phyloP scores from a whole-genome alignment of 23 tunicate genomes.

The Pegea sp. region DNA sequence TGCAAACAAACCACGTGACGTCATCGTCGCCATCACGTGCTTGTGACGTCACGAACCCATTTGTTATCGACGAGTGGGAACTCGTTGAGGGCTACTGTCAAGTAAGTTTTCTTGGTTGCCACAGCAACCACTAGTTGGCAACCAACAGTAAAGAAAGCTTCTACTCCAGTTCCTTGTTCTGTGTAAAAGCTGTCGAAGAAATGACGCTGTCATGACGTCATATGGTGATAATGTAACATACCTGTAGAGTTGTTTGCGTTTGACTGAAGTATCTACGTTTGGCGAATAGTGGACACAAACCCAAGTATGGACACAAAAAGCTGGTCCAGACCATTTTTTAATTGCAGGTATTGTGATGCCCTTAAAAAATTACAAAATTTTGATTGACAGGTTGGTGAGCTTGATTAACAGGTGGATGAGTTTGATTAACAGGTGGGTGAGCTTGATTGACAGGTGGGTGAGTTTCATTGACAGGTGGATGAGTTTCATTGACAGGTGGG shows the following conservation, averaged over 20 bases:
- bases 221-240: background rate
- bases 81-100: conserved; percentile 57
- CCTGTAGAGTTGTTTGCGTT: conserved; percentile 87
- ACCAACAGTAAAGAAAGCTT: conserved; percentile 78
- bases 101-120: conserved; percentile 73
- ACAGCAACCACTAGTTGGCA: conserved; percentile 77
- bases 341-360: conserved; percentile 70
- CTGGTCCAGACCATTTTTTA: conserved; percentile 80
- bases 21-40: too few relatives aligned
- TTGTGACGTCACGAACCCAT: too few relatives aligned
- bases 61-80: conserved; percentile 60
- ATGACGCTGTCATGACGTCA: background rate
- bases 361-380: conserved; percentile 7
- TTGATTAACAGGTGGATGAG: background rate
- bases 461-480: background rate
- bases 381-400: background rate
- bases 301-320: conserved; percentile 59
- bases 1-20: conserved; percentile 7
- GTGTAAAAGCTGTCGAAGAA: conserved; percentile 41
- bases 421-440: background rate
- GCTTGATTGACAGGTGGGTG: too few relatives aligned
- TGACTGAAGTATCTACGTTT: conserved; percentile 9
- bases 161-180: conserved; percentile 66
- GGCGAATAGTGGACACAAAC: conserved; percentile 60
- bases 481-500: too few relatives aligned